phyloP scores from a whole-genome alignment of 2,113 vertebrate genomes.

The Peromyscus californicus region DNA sequence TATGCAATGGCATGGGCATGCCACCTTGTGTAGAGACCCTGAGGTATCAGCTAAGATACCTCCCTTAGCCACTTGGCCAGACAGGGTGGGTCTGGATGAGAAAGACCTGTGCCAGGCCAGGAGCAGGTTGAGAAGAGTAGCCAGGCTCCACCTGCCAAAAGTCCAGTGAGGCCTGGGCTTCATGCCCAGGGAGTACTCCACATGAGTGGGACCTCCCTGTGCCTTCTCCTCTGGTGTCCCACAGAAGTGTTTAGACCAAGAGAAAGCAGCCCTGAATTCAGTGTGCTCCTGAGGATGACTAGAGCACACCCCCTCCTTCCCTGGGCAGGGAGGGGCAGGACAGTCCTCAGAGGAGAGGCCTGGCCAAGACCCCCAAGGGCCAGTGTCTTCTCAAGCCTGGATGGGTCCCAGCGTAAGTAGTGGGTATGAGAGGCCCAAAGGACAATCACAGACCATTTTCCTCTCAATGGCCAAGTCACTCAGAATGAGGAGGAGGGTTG shows the following conservation, averaged over 20 bases:
- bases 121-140: not conserved
- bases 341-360: not conserved
- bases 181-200: not conserved
- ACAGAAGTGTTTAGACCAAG: not conserved
- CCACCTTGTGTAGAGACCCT: not conserved
- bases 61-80: not conserved
- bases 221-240: not conserved
- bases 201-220: too few species aligned
- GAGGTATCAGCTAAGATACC: not conserved
- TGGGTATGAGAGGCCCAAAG: too few species aligned
- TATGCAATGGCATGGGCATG: accelerated
- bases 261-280: not conserved
- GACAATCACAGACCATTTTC: not conserved
- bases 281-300: not conserved
- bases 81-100: accelerated
- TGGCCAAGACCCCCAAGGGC: not conserved
- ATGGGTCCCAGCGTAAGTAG: too few species aligned
- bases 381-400: not conserved
- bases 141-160: not conserved
- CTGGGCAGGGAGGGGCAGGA: not conserved
- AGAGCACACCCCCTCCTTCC: not conserved
- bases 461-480: not conserved
- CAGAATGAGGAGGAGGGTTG: too few species aligned
- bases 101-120: not conserved
- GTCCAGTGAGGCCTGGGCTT: too few species aligned